These are phyloP conservation scores for Boloria selene DNA, from an alignment of 2,888 invertebrate species.

Conservation along the genomic window DNA sequence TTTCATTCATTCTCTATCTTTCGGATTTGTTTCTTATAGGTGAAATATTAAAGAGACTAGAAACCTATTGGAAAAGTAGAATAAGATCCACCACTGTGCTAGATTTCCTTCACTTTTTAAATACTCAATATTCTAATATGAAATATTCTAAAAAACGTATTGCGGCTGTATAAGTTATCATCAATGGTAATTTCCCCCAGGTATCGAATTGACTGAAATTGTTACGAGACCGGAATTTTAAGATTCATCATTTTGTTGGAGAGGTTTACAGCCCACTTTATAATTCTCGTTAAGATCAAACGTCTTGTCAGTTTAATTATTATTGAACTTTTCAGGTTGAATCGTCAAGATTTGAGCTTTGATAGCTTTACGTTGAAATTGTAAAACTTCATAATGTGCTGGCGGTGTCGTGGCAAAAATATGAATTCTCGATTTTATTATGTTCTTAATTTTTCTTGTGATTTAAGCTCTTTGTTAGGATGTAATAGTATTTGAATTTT, in stretches of 20 bases:
- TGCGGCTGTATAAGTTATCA: constrained; percentile 37
- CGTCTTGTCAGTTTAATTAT: constrained; percentile 21
- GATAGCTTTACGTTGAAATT: constrained; percentile 1
- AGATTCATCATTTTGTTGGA: constrained; percentile 42
- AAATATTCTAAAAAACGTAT: constrained; percentile 15
- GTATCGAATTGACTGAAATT: constrained; percentile 48
- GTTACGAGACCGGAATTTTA: constrained; percentile 45
- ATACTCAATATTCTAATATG: neutral
- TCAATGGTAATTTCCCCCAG: constrained; percentile 46
- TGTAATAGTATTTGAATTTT: too few relatives aligned
- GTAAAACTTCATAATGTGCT: neutral
- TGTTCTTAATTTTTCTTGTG: neutral
- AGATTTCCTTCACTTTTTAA: neutral
- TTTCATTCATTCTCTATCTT: too few relatives aligned
- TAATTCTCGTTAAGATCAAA: constrained; percentile 19
- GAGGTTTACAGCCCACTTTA: constrained; percentile 17
- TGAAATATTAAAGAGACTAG: too few relatives aligned
- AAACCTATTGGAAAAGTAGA: too few relatives aligned
- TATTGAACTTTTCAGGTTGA: constrained; percentile 21
- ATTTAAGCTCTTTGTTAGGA: neutral
- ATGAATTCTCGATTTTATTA: neutral
- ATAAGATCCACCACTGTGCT: neutral
- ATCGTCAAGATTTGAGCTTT: constrained; percentile 5
- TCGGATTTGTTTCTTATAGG: too few relatives aligned
- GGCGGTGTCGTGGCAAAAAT: neutral